These are phyloP conservation scores for Erinaceus europaeus DNA, from an alignment of 2,113 vertebrate genomes.

Conservation along the genomic window DNA sequence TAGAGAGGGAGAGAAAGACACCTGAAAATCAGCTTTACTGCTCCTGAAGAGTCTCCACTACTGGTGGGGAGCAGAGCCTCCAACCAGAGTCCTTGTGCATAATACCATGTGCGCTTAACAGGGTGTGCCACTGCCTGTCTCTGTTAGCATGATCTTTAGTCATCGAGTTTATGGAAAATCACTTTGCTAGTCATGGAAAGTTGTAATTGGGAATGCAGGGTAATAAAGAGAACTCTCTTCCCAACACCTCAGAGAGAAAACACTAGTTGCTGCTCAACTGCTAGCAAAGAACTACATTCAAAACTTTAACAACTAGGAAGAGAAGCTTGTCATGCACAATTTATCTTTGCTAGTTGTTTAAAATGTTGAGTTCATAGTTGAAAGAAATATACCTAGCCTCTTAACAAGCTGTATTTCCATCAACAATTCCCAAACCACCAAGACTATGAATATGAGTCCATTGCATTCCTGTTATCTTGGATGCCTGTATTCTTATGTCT, in stretches of 20 bases:
- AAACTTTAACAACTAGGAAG: background rate
- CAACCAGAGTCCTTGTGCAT: no score
- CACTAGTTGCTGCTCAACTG: background rate
- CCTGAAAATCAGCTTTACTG: no score
- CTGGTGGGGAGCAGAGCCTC: no score
- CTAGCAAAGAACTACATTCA: background rate
- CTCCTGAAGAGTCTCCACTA: no score
- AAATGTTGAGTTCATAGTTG: background rate
- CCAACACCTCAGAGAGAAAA: background rate
- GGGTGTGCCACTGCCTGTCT: no score
- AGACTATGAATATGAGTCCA: background rate
- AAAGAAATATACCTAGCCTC: background rate
- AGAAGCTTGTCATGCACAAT: background rate
- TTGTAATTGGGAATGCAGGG: background rate
- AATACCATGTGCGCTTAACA: no score
- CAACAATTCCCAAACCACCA: background rate
- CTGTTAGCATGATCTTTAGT: background rate
- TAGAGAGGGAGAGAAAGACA: no score
- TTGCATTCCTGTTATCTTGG: background rate
- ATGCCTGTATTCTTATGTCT: background rate
- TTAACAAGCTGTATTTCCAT: background rate
- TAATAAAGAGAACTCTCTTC: background rate
- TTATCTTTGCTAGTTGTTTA: conserved; percentile 16
- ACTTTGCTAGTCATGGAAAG: background rate
- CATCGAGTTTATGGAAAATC: background rate